Percentiles rank a stretch among this genome's conserved stretches.
These are phyloP conservation scores for Phyllotreta cruciferae DNA, from an alignment of 2,888 invertebrate genomes.

Conservation along the genomic window DNA sequence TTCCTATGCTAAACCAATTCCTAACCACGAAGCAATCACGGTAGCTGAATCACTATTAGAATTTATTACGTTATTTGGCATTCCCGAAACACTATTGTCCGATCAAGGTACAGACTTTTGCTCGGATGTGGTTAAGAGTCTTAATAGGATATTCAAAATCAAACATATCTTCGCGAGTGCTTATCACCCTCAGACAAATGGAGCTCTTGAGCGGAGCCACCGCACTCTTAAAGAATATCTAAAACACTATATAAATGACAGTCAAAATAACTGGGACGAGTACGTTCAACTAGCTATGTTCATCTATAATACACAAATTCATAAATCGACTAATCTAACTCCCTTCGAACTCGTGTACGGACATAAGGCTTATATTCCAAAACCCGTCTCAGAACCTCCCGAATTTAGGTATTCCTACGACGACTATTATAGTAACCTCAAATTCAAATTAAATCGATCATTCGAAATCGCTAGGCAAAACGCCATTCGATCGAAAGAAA, in stretches of 20 bases:
- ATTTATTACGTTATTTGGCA: slow-evolving; percentile 53
- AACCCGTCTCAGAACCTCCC: slow-evolving; percentile 38
- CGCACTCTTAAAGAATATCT: too few species aligned
- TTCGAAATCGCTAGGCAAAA: too few species aligned
- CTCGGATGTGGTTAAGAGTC: slow-evolving; percentile 49
- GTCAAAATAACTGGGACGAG: too few species aligned
- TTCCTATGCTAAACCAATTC: slow-evolving; percentile 39
- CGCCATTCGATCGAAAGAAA: slow-evolving; percentile 44
- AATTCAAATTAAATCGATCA: slow-evolving; percentile 46
- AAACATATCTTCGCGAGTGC: slow-evolving; percentile 47
- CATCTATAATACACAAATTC: too few species aligned
- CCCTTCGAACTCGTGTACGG: slow-evolving; percentile 55
- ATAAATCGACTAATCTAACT: slow-evolving; percentile 49
- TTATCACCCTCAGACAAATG: too few species aligned
- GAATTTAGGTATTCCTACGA: slow-evolving; percentile 31
- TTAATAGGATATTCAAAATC: slow-evolving; percentile 48
- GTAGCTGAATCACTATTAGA: slow-evolving; percentile 48
- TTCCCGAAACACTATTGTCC: slow-evolving; percentile 52
- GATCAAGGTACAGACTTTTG: slow-evolving; percentile 56
- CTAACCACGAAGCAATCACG: slow-evolving; percentile 48
- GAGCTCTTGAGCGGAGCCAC: too few species aligned
- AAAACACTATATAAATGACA: too few species aligned
- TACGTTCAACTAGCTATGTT: too few species aligned
- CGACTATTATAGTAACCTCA: slow-evolving; percentile 45
- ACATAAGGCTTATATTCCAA: slow-evolving; percentile 48